A percentile compares a stretch with the other conserved stretches of the same genome.
Evolutionary conservation across 2,113 vertebrate genomes (phyloP).

Genomic region (Sterrhoptilus dennistouni): DNA sequence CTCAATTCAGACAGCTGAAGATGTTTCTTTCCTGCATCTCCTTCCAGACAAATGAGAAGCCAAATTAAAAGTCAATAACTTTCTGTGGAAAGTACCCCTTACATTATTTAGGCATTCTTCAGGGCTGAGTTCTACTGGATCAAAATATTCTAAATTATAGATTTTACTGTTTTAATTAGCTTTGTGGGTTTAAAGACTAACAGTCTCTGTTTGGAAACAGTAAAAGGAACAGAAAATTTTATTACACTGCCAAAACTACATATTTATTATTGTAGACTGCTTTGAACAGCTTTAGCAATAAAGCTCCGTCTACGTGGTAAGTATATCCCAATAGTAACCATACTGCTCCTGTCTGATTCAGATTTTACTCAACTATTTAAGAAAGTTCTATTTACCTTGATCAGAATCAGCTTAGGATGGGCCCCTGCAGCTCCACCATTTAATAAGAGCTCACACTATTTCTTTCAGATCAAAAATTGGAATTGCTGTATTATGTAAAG

Average conservation of each 20-base stretch:
- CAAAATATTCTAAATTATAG: background rate
- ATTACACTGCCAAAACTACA: background rate
- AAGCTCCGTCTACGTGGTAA: background rate
- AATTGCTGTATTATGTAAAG: constrained; percentile 46
- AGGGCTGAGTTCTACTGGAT: background rate
- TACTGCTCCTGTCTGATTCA: background rate
- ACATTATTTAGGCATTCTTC: background rate
- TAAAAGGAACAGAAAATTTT: background rate
- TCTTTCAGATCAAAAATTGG: constrained; percentile 20
- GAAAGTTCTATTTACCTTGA: background rate
- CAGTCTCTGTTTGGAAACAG: background rate
- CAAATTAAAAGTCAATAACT: background rate
- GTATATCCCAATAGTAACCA: background rate
- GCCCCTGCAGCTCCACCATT: background rate
- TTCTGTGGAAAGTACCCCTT: background rate
- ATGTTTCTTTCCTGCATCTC: background rate
- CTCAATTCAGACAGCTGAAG: background rate
- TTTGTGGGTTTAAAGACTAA: background rate
- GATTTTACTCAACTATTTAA: background rate
- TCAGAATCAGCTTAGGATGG: background rate
- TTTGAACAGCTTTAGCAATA: background rate
- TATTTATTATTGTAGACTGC: background rate
- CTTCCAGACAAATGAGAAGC: background rate
- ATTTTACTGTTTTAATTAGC: background rate
- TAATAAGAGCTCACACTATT: background rate